These are phyloP conservation scores for Tarsius wallacei DNA, from an alignment of 2,797 vertebrate genomes.

Conservation along the genomic window DNA sequence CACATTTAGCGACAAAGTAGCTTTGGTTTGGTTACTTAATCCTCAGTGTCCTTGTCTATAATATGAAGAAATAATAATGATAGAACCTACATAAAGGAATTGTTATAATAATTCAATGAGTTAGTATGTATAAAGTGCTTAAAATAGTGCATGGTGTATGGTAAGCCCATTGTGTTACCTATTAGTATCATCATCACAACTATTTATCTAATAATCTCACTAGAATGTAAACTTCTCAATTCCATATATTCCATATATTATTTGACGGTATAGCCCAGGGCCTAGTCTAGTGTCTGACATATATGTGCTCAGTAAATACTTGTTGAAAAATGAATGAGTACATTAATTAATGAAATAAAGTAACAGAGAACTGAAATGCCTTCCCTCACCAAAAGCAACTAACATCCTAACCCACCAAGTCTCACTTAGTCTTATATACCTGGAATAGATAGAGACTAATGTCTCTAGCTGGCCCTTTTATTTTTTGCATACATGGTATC, in stretches of 20 bases:
- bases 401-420: neutral
- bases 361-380: conserved; percentile 40
- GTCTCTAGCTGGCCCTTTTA: neutral
- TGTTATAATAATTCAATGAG: conserved; percentile 11
- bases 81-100: neutral
- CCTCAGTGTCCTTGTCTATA: neutral
- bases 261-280: neutral
- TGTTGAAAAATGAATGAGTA: conserved; percentile 34
- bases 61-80: conserved; percentile 18
- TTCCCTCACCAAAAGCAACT: conserved; percentile 46
- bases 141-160: neutral
- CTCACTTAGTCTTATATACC: neutral
- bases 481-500: neutral
- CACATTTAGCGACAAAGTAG: neutral
- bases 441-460: conserved; percentile 26
- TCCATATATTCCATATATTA: neutral
- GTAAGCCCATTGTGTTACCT: conserved; percentile 7
- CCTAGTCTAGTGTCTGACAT: neutral
- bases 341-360: conserved; percentile 42
- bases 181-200: conserved; percentile 6
- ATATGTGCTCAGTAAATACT: neutral
- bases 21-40: conserved; percentile 20
- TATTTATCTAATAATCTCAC: neutral
- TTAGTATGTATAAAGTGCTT: conserved; percentile 48
- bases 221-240: neutral